phyloP scores from a whole-genome alignment of 2,888 invertebrate genomes.

The Orthonevra nobilis region DNA sequence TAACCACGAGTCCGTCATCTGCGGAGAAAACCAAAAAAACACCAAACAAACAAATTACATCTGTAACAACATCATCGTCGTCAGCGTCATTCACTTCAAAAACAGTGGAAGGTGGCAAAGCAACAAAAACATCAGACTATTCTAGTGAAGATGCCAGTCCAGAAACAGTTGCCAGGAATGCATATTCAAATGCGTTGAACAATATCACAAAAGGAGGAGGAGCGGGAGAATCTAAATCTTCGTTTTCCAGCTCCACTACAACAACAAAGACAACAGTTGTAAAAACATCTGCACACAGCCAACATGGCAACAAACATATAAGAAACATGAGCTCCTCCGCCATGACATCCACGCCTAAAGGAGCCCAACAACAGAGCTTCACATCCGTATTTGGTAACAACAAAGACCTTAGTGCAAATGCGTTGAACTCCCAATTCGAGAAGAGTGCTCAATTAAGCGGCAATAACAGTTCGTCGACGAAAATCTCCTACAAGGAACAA shows the following conservation, averaged over 20 bases:
- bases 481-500: conserved; percentile 39
- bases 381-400: conserved; percentile 19
- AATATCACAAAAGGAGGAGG: not conserved
- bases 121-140: conserved; percentile 82
- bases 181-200: conserved; percentile 30
- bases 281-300: conserved; percentile 69
- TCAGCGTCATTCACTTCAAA: conserved; percentile 56
- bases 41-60: conserved; percentile 46
- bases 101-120: conserved; percentile 31
- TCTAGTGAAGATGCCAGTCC: conserved; percentile 82
- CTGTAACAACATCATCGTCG: conserved; percentile 68
- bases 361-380: conserved; percentile 48
- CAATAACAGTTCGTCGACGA: conserved; percentile 52
- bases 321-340: conserved; percentile 37
- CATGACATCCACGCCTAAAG: conserved; percentile 61
- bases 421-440: conserved; percentile 75
- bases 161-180: conserved; percentile 70
- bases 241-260: conserved; percentile 24
- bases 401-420: conserved; percentile 77
- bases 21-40: conserved; percentile 69
- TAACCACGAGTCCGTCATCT: conserved; percentile 73
- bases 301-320: conserved; percentile 55
- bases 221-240: conserved; percentile 29
- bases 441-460: conserved; percentile 45
- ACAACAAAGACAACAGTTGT: conserved; percentile 73